Conservation (phyloP, 1,140 invertebrate species). For the Atta texana region DNA sequence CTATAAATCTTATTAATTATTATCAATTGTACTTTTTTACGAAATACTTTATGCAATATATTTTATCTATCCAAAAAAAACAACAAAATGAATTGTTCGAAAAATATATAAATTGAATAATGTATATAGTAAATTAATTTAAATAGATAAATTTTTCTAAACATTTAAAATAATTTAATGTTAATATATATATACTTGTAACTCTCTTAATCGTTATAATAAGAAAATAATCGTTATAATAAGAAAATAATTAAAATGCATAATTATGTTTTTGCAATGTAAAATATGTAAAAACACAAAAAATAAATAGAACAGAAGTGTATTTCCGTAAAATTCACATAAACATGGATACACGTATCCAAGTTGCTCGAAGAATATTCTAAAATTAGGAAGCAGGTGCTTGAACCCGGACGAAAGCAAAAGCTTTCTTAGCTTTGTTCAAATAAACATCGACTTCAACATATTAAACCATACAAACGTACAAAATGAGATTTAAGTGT, state of each 20-base stretch:
- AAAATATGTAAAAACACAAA: neutral
- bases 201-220: neutral
- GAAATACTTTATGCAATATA: neutral
- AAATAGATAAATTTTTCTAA: neutral
- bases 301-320: neutral
- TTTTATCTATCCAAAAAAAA: neutral
- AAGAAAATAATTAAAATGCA: neutral
- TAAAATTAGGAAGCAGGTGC: slow-evolving; percentile 33
- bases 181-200: neutral
- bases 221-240: neutral
- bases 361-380: slow-evolving; percentile 3
- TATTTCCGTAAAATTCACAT: neutral
- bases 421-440: slow-evolving; percentile 32
- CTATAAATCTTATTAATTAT: neutral
- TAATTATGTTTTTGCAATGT: neutral
- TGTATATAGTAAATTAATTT: neutral
- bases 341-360: neutral
- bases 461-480: slow-evolving; percentile 3
- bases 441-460: slow-evolving; percentile 15
- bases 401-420: slow-evolving; percentile 13
- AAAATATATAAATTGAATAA: neutral
- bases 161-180: slow-evolving; percentile 4
- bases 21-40: neutral
- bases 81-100: too few species aligned
- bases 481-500: slow-evolving; percentile 8